Base-by-base conservation (phyloP, 2,888 invertebrate genomes). In the Agonum fuliginosum region DNA sequence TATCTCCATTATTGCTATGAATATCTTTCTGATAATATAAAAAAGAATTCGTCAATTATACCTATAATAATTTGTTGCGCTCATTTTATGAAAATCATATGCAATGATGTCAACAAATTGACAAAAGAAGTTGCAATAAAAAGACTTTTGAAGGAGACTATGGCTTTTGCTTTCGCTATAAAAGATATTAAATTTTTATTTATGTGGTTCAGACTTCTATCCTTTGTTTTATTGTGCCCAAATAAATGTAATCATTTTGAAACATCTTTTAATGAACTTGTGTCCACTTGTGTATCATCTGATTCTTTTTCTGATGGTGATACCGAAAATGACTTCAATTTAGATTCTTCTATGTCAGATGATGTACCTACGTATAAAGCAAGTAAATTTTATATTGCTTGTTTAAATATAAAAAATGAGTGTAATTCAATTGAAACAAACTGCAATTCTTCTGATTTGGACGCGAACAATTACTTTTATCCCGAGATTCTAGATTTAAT, bases 11-110 rank as follows among this genome's bases (percentile, higher is more conserved):
- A 20, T 27, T 71, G 46, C n/a, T 69, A 12, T 24, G 5, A 17
- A 24, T 10, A 10, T 22, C 6, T 46, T 12, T 12, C 4, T 10
- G 12, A 24, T n/a, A 24, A 71, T 6, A 71, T 24, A 4, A 3
- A 3, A 3, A 12, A 10, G 6, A 8, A 22, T 54, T 24, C 8
- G 20, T 12, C 5, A 12, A 27, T 71, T 12, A 12, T 48, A 3
- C 48, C 70, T 12, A 48, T 48, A 6, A 22, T n/a, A 4, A 14
- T 71, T n/a, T 71, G 70, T 17, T 71, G 70, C 17, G 46, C 27
- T 3, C 48, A 71, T 46, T 71, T 46, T 19, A 27, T 48, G 10
- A 58, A 20, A 20, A 58, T 24, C 24, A 22, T 58, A 1, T 58
- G 27, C 2, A 58, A 27, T 24, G 24, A 22, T 24, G 27, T 58